Evolutionary conservation across 2,888 invertebrate genomes (phyloP), one percentile per base, ranked within the genome.

Genomic region (Bugula neritina): DNA sequence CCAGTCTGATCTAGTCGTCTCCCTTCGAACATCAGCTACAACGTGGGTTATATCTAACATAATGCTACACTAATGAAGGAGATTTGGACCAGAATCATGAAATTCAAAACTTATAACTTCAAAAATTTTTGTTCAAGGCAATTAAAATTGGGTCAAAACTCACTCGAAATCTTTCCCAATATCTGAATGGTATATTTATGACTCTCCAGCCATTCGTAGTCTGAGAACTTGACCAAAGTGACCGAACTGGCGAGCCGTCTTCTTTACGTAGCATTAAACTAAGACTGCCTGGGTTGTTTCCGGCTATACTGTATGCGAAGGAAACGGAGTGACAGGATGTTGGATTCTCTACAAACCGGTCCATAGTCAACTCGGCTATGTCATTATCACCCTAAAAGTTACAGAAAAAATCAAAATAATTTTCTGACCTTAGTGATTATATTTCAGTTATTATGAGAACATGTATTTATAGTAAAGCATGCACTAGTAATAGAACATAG

Each of bases 341-440:
- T 31, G 63, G 63, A n/a, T 63, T 63, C 27, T 63, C 63, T 31
- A 63, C 27, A 27, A 63, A 63, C 31, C 31, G 27, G n/a, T 63
- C 34, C 63, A 63, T 63, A 13, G 63, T 17, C 2, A 63, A 10
- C 27, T 29, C 5, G 13, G 63, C 63, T 34, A 63, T n/a, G 5
- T 63, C 5, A 13, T 34, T 31, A 27, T 27, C 31, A 31, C 63
- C 63, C 63, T 63, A n/a, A 21, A 57, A 57, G 5, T n/a, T 52
- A n/a, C n/a, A n/a, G n/a, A n/a, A n/a, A n/a, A n/a, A n/a, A n/a
- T n/a, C n/a, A n/a, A n/a, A n/a, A n/a, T n/a, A n/a, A n/a, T n/a
- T n/a, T n/a, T n/a, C n/a, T n/a, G n/a, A n/a, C n/a, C n/a, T n/a
- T n/a, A n/a, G n/a, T n/a, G n/a, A n/a, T n/a, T n/a, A n/a, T n/a